Evolutionary conservation across 2,113 vertebrate genomes (phyloP), one percentile per base, ranked within the genome.

Genomic region (Shinisaurus crocodilurus): DNA sequence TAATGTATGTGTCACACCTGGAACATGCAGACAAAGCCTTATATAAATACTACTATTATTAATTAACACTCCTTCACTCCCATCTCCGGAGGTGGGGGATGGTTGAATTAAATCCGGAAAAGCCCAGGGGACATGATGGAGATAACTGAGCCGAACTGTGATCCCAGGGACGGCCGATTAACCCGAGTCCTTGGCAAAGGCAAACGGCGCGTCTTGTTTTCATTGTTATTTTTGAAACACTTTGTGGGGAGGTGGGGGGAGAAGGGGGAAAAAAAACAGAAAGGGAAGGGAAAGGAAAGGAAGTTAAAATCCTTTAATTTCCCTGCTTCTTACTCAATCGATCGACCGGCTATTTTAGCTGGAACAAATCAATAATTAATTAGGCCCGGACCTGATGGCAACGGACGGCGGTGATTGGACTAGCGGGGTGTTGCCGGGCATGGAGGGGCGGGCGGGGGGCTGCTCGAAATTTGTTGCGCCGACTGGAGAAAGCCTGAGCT

Each of bases 281-380:
- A 20, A 45, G 3, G 60, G 23, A 45, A 7, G 8, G 5, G 40
- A 63, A 54, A 81, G 63, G 63, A 67, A 76, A 86, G 82, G 67
- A 60, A 16, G 16, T 32, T 23, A 25, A 82, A 34, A 75, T 48
- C 16, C 60, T 50, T 60, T 84, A n/a, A 85, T 91, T 88, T 91
- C 81, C 90, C 32, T n/a, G 69, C 72, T 69, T 88, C 74, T 84
- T 69, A 27, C 54, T 10, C 54, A n/a, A 91, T 91, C 15, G 86
- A 91, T 79, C 29, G 3, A 4, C 43, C 1, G 27, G 43, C 45
- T 79, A 79, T 83, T 91, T 88, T 84, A 79, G 90, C 60, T 0
- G 45, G 81, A 83, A 77, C 45, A 69, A 27, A 91, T 88, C 90
- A 57, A 88, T 91, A 88, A 84, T 84, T 91, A 91, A 91, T 91